These are phyloP conservation scores for Leptodactylus fuscus DNA, from an alignment of 2,113 vertebrate species.

Conservation along the genomic window DNA sequence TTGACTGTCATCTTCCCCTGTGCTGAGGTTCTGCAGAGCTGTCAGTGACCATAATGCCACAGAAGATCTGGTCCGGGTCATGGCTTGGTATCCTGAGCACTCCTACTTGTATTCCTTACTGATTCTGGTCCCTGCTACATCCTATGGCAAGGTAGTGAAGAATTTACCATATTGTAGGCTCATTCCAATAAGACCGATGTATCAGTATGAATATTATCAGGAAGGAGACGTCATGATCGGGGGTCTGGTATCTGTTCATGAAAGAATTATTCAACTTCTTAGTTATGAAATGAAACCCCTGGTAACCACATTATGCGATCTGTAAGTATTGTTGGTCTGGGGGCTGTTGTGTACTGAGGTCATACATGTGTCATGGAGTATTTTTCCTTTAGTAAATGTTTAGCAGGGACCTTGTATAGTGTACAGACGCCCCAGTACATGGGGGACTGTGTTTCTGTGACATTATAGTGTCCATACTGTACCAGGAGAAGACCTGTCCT, in stretches of 20 bases:
- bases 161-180: background rate
- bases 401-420: too few species aligned
- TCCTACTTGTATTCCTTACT: background rate
- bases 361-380: background rate
- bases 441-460: too few species aligned
- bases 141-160: too few species aligned
- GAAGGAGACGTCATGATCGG: slow-evolving; percentile 26
- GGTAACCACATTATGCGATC: background rate
- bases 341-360: background rate
- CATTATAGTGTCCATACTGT: too few species aligned
- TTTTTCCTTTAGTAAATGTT: too few species aligned
- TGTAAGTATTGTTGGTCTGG: background rate
- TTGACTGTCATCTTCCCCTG: background rate
- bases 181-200: background rate
- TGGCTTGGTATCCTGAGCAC: background rate
- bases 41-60: background rate
- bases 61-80: background rate
- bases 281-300: too few species aligned
- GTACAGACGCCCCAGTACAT: too few species aligned
- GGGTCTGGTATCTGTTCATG: background rate
- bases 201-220: slow-evolving; percentile 1
- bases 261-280: background rate
- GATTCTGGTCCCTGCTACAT: background rate
- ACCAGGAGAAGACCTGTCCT: too few species aligned
- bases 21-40: too few species aligned